Evolutionary conservation across 2,888 invertebrate species (phyloP).

Genomic region (Eristalis intricaria): DNA sequence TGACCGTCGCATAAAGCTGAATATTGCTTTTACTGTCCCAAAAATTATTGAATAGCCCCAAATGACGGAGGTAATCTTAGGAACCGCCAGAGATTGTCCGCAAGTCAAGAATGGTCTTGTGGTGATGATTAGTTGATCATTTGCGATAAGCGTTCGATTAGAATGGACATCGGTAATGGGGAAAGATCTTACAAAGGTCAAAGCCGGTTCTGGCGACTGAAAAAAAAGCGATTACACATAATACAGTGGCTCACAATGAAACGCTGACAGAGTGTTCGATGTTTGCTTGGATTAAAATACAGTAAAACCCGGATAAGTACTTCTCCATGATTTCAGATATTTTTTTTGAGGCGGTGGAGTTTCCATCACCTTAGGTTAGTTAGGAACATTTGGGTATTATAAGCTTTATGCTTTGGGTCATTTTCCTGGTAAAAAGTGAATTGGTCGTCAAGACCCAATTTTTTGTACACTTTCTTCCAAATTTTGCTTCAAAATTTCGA

Average conservation of each 20-base stretch:
- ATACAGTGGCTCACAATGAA: neutral
- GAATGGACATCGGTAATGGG: neutral
- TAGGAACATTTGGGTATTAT: too few relatives aligned
- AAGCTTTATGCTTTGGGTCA: too few relatives aligned
- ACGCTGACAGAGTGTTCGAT: too few relatives aligned
- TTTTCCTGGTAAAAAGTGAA: too few relatives aligned
- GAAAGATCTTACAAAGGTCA: neutral
- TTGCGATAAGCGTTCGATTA: neutral
- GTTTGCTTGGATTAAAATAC: too few relatives aligned
- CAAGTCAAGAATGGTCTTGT: neutral
- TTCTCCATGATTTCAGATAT: too few relatives aligned
- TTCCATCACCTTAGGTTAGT: too few relatives aligned
- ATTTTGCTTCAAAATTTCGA: too few relatives aligned
- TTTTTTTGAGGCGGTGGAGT: too few relatives aligned
- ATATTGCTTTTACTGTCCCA: neutral
- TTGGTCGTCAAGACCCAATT: too few relatives aligned
- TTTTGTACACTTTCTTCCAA: too few relatives aligned
- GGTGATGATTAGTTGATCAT: neutral
- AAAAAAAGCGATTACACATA: neutral
- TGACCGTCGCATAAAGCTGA: neutral
- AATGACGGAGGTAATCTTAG: neutral
- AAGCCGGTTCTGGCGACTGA: neutral
- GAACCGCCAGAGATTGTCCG: neutral
- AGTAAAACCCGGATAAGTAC: too few relatives aligned
- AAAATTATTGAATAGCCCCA: neutral